phyloP scores from a whole-genome alignment of 2,888 invertebrate genomes.

The Parnassius glacialis region DNA sequence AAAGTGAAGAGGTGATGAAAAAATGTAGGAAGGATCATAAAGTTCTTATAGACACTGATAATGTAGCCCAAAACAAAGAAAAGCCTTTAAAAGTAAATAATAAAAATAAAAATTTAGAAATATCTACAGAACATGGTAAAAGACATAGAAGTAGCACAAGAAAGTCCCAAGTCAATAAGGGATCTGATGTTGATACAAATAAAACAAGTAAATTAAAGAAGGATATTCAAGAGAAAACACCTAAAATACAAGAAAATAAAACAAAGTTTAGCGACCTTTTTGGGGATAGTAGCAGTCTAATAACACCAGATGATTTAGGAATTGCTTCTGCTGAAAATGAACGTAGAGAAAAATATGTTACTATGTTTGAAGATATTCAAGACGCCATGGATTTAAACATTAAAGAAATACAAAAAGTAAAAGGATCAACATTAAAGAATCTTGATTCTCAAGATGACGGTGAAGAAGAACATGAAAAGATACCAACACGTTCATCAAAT shows the following conservation, averaged over 20 bases:
- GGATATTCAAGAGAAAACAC: slow-evolving; percentile 32
- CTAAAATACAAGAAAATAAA: slow-evolving; percentile 30
- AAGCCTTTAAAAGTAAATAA: slow-evolving; percentile 15
- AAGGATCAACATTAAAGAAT: slow-evolving; percentile 21
- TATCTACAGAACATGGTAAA: slow-evolving; percentile 31
- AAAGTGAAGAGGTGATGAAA: not conserved
- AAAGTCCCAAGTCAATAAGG: slow-evolving; percentile 35
- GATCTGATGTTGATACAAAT: slow-evolving; percentile 33
- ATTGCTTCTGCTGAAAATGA: slow-evolving; percentile 36
- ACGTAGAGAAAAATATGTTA: slow-evolving; percentile 39
- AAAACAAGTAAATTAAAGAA: slow-evolving; percentile 35
- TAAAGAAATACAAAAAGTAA: slow-evolving; percentile 29
- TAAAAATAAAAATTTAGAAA: slow-evolving; percentile 25
- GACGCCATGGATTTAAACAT: slow-evolving; percentile 51
- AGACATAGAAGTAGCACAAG: slow-evolving; percentile 42
- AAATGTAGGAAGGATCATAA: not conserved
- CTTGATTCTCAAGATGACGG: slow-evolving; percentile 25
- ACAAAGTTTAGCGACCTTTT: slow-evolving; percentile 63
- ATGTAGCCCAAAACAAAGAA: slow-evolving; percentile 1
- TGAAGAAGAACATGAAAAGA: slow-evolving; percentile 9
- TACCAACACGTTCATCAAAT: not conserved
- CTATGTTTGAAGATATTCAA: slow-evolving; percentile 60
- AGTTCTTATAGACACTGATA: not conserved
- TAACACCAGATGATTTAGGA: slow-evolving; percentile 69
- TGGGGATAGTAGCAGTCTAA: slow-evolving; percentile 68